Evolutionary conservation across 1,140 invertebrate species (phyloP).

Genomic region (Rhyzopertha dominica): DNA sequence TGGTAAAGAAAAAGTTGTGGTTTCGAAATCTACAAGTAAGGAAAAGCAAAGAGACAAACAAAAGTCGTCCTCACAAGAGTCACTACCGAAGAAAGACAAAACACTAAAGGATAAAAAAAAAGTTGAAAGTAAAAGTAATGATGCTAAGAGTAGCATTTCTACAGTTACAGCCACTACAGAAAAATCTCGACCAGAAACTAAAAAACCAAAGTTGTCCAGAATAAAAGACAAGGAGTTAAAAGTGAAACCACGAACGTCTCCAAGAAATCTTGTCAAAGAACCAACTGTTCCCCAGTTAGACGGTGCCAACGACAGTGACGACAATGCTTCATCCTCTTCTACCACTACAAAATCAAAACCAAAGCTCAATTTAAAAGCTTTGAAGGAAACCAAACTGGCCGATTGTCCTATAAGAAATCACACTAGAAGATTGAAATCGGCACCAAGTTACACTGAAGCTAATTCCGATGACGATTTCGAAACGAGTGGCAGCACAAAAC

Average conservation of each 20-base stretch:
- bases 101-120: constrained; percentile 18
- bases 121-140: constrained; percentile 18
- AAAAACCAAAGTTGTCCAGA: constrained; percentile 33
- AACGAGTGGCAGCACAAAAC: background rate
- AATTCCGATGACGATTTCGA: constrained; percentile 26
- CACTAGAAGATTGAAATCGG: no score
- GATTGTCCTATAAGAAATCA: no score
- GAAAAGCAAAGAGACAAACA: constrained; percentile 32
- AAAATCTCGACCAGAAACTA: constrained; percentile 39
- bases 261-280: constrained; percentile 4
- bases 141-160: constrained; percentile 17
- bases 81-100: constrained; percentile 15
- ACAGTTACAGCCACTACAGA: constrained; percentile 14
- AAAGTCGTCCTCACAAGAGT: constrained; percentile 11
- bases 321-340: constrained; percentile 14
- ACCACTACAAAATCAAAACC: constrained; percentile 20
- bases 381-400: no score
- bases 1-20: no score
- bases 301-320: constrained; percentile 22
- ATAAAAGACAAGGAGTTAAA: constrained; percentile 13
- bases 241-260: background rate
- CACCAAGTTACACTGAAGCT: constrained; percentile 3
- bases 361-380: constrained; percentile 17
- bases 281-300: constrained; percentile 22
- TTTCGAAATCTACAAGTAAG: constrained; percentile 35